Evolutionary conservation across 2,797 vertebrate genomes (phyloP), one percentile per base, ranked within the genome.

Genomic region (Lindbergichthys nudifrons): DNA sequence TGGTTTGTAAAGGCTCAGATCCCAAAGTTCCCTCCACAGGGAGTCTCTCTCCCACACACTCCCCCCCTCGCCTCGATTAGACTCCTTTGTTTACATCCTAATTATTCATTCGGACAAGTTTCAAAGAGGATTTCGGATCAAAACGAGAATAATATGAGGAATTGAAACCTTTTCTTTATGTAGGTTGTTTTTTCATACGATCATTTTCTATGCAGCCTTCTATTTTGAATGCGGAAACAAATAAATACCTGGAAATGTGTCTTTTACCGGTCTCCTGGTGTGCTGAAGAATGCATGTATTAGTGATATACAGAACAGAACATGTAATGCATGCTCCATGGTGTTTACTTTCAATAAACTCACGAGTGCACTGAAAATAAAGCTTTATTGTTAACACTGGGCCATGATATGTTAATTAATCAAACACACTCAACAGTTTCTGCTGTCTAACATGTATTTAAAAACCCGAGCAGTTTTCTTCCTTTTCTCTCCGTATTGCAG

Each of bases 331-430:
- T 2, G 5, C 10, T 43, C 32, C 1, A 1, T 78, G 10, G 23
- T 30, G 21, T 54, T 51, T 26, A 14, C 30, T 50, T 65, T 75
- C 21, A 68, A 30, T 72, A 52, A 75, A 64, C 54, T 47, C 48
- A 50, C 12, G 23, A 26, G 23, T 26, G 23, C 23, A 26, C 23
- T 26, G 26, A 19, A 52, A 52, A 70, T 39, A 26, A 53, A 19
- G 58, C 23, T 56, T 32, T 7, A 57, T 26, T 50, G 42, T 71
- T 65, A 36, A 57, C 51, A 54, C 64, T 26, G 18, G 5, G 15
- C 6, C 23, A 57, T 62, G 45, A 54, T 65, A 67, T 57, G 62
- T 75, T 79, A 15, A 79, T 51, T 62, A 47, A 50, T 62, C 41
- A 70, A 77, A 69, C 18, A 15, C 14, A 51, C 19, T 50, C 18